Evolutionary conservation across 2,888 invertebrate genomes (phyloP).

Genomic region (Parnassius mnemosyne): DNA sequence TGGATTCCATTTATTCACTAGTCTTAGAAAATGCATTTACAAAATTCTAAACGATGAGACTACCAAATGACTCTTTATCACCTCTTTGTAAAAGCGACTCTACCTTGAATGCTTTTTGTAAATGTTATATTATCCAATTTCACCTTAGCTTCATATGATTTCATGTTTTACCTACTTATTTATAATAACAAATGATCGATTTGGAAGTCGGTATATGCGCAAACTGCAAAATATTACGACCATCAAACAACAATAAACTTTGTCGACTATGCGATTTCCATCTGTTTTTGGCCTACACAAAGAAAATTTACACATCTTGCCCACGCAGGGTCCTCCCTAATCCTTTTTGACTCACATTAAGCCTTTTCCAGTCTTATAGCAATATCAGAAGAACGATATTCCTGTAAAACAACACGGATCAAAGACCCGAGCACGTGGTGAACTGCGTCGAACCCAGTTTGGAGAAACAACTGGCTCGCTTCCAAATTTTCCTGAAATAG

Average conservation of each 20-base stretch:
- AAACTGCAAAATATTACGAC: neutral
- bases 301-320: constrained; percentile 40
- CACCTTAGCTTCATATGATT: too few species aligned
- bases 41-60: too few species aligned
- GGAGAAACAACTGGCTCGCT: constrained; percentile 56
- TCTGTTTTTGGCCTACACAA: constrained; percentile 51
- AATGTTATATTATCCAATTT: too few species aligned
- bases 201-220: constrained; percentile 3
- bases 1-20: too few species aligned
- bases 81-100: too few species aligned
- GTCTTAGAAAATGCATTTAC: too few species aligned
- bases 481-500: constrained; percentile 78
- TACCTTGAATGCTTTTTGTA: too few species aligned
- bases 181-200: constrained; percentile 6
- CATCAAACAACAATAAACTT: constrained; percentile 8
- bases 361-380: constrained; percentile 18
- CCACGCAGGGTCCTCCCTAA: neutral
- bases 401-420: constrained; percentile 44
- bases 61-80: too few species aligned
- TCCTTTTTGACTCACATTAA: constrained; percentile 10
- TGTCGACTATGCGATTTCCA: constrained; percentile 30
- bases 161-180: neutral
- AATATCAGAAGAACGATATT: constrained; percentile 36
- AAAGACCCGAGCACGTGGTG: constrained; percentile 56
- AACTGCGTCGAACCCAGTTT: constrained; percentile 60